Conservation (phyloP, 2,797 vertebrate species). For the Gambusia yucatana region DNA sequence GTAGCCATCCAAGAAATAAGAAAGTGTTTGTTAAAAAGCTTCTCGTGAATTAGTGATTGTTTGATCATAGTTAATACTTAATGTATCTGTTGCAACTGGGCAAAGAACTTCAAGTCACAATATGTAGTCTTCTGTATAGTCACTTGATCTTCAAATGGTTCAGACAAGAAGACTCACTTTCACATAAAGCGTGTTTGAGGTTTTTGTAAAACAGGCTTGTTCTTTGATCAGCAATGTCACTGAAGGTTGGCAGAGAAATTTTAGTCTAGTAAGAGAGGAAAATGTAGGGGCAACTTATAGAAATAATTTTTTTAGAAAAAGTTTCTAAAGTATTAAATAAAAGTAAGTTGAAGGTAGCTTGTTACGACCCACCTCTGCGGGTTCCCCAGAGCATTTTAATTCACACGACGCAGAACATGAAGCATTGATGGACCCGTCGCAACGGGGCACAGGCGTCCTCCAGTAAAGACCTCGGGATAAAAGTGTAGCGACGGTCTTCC, state of each 20-base stretch:
- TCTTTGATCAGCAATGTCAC: too few species aligned
- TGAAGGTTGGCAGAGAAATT: background rate
- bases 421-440: conserved; percentile 76
- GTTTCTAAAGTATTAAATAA: background rate
- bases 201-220: too few species aligned
- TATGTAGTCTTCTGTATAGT: too few species aligned
- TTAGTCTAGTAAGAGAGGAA: background rate
- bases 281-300: background rate
- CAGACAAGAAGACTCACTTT: too few species aligned
- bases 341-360: background rate
- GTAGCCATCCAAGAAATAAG: too few species aligned
- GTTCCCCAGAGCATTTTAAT: conserved; percentile 79
- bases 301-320: background rate
- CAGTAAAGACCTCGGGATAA: conserved; percentile 50
- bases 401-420: conserved; percentile 73
- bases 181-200: too few species aligned
- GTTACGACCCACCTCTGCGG: conserved; percentile 47
- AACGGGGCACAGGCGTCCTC: conserved; percentile 52
- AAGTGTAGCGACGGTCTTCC: conserved; percentile 53
- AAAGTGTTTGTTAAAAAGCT: too few species aligned
- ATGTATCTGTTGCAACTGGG: too few species aligned
- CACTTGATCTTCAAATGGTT: too few species aligned
- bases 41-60: too few species aligned
- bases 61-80: too few species aligned
- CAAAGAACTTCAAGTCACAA: too few species aligned